Evolutionary conservation across 2,113 vertebrate genomes (phyloP).

Genomic region (Pomatostomus ruficeps): DNA sequence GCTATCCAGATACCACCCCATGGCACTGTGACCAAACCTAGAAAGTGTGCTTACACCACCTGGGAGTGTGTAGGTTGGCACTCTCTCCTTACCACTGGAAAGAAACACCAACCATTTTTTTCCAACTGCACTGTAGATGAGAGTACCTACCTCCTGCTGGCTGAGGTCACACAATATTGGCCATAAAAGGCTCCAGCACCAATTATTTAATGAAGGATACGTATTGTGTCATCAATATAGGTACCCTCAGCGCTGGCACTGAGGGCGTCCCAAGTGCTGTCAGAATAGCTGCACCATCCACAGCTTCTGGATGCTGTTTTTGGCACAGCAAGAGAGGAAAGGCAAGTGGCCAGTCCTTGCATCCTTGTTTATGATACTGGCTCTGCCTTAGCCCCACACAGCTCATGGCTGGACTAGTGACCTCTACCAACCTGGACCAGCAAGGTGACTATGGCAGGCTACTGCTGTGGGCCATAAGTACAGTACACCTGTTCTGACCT

Average conservation of each 20-base stretch:
- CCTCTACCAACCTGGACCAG: not conserved
- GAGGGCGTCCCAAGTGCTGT: not conserved
- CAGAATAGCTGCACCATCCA: not conserved
- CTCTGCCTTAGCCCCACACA: not conserved
- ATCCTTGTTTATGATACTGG: no score
- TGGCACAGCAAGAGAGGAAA: not conserved
- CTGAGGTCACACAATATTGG: not conserved
- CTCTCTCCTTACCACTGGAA: not conserved
- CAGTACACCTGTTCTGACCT: not conserved
- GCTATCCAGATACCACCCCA: not conserved
- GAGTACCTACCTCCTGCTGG: not conserved
- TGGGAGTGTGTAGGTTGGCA: not conserved
- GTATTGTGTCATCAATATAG: not conserved
- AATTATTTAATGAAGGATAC: not conserved
- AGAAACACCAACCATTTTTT: not conserved
- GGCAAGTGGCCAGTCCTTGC: not conserved
- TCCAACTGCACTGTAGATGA: not conserved
- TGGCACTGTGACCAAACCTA: not conserved
- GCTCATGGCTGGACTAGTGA: rapidly evolving
- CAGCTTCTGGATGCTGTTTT: not conserved
- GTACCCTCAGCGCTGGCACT: not conserved
- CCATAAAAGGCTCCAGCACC: not conserved
- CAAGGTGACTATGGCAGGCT: not conserved
- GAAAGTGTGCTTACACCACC: not conserved
- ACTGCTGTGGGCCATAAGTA: not conserved